Conservation (phyloP, 1,140 invertebrate species). For the Galendromus occidentalis region DNA sequence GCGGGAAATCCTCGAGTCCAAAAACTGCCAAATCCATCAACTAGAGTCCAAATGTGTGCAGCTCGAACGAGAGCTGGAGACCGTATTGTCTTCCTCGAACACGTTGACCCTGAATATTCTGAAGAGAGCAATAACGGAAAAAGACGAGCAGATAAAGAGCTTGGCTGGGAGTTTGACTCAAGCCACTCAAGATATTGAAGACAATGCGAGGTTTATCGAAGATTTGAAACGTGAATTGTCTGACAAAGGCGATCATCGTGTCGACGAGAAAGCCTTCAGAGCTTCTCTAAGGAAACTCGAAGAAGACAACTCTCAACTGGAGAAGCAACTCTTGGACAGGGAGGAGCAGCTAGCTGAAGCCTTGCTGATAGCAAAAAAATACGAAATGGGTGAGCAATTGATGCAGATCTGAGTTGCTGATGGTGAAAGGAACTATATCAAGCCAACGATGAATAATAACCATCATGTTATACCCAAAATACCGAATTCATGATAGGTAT, state of each 20-base stretch:
- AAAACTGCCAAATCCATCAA: neutral
- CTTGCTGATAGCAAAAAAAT: neutral
- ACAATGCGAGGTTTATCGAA: neutral
- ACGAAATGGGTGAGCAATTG: conserved; percentile 1
- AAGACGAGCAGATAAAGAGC: conserved; percentile 1
- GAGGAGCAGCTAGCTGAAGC: neutral
- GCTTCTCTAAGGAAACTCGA: neutral
- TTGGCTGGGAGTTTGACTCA: neutral
- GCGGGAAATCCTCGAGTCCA: neutral
- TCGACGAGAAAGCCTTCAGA: neutral
- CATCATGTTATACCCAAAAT: too few species aligned
- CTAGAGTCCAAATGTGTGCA: neutral
- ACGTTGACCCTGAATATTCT: neutral
- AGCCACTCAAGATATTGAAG: neutral
- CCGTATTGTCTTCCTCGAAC: neutral
- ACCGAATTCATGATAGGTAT: too few species aligned
- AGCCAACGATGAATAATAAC: too few species aligned
- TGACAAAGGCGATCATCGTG: neutral
- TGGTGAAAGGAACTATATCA: too few species aligned
- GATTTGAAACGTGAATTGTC: neutral
- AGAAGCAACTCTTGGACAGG: neutral
- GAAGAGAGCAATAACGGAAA: neutral
- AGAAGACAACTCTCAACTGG: neutral
- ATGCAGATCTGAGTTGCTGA: too few species aligned
- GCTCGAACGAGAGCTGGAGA: neutral